phyloP scores from a whole-genome alignment of 2,797 vertebrate genomes.

The Xenops minutus region DNA sequence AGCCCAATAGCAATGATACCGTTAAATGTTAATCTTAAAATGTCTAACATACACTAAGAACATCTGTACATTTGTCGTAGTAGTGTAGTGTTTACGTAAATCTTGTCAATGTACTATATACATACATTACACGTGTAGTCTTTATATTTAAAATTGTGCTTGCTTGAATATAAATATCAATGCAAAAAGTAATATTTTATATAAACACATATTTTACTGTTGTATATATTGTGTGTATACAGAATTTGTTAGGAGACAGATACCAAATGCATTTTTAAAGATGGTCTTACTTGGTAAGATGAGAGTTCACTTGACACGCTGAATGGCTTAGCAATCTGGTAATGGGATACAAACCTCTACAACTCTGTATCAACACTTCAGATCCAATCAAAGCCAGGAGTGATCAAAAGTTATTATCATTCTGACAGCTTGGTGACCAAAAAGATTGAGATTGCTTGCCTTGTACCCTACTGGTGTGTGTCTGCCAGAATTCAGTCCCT shows the following conservation, averaged over 20 bases:
- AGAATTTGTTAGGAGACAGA: constrained; percentile 49
- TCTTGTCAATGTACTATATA: constrained; percentile 53
- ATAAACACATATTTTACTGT: constrained; percentile 50
- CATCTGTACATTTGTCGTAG: constrained; percentile 23
- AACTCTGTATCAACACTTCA: not conserved
- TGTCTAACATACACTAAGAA: not conserved
- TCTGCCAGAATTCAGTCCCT: not conserved
- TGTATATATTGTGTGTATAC: constrained; percentile 35
- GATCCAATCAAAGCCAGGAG: not conserved
- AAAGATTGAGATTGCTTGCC: not conserved
- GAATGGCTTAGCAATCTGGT: not conserved
- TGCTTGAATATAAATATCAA: constrained; percentile 53
- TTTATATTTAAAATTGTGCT: constrained; percentile 53
- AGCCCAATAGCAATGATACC: not conserved
- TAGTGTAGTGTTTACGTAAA: constrained; percentile 36
- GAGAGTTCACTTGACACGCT: not conserved
- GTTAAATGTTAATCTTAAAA: constrained; percentile 34
- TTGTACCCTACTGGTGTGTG: rapidly evolving
- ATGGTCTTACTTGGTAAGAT: not conserved
- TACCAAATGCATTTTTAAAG: constrained; percentile 43
- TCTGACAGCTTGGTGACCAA: not conserved
- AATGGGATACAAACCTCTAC: not conserved
- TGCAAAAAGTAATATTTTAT: constrained; percentile 60
- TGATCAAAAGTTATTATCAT: not conserved
- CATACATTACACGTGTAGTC: constrained; percentile 27